A percentile compares a stretch with the other conserved stretches of the same genome.
Conservation (phyloP, 2,797 vertebrate species). For the Gymnoscopelus braueri region DNA sequence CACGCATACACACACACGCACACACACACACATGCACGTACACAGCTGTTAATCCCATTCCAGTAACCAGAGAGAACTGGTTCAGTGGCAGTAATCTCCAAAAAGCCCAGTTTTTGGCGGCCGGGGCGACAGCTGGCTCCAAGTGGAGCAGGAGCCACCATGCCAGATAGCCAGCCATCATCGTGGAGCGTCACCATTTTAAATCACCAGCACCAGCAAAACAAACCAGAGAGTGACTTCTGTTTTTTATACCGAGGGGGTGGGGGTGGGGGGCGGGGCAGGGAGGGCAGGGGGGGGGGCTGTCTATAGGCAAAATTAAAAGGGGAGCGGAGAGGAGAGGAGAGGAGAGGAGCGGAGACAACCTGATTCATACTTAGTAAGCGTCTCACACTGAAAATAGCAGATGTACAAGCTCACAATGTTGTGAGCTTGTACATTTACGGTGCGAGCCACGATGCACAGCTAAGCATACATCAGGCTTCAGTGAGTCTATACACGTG, state of each 20-base stretch:
- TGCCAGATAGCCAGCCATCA: constrained; percentile 4
- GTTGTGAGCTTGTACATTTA: too few species aligned
- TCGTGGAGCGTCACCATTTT: constrained; percentile 3
- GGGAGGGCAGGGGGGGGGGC: too few species aligned
- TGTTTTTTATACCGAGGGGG: too few species aligned
- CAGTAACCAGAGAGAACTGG: constrained; percentile 81
- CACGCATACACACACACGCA: constrained; percentile 22
- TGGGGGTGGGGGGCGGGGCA: too few species aligned
- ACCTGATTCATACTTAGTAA: not conserved
- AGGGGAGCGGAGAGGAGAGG: not conserved
- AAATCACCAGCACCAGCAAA: constrained; percentile 23
- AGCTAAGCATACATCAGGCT: too few species aligned
- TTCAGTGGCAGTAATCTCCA: constrained; percentile 81
- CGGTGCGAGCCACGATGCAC: too few species aligned
- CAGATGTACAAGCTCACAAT: not conserved
- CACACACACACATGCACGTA: constrained; percentile 22
- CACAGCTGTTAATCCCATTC: constrained; percentile 78
- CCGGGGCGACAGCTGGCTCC: constrained; percentile 68
- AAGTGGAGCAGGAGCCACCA: constrained; percentile 38
- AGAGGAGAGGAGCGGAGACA: too few species aligned
- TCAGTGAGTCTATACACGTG: too few species aligned
- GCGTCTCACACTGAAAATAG: not conserved
- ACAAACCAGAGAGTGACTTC: too few species aligned
- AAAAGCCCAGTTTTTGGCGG: constrained; percentile 80
- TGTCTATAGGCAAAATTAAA: constrained; percentile 7